Conservation (phyloP, 2,797 vertebrate species). For the Falco novaeseelandiae region DNA sequence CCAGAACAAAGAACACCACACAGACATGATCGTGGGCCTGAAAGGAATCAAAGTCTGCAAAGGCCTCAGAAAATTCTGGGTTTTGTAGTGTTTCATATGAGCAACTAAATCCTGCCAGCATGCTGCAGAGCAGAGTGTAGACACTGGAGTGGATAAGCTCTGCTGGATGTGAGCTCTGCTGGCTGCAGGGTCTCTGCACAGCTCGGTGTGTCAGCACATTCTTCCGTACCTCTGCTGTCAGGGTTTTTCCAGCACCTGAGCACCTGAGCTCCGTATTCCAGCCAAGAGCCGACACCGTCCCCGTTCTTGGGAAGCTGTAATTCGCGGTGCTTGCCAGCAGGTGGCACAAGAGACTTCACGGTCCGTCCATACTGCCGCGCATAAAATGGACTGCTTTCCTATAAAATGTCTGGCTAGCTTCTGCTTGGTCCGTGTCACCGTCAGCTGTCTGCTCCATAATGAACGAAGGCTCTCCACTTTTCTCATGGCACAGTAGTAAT, state of each 20-base stretch:
- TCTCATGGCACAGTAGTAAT: not conserved
- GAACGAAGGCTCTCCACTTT: not conserved
- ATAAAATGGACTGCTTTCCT: not conserved
- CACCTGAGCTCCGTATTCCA: not conserved
- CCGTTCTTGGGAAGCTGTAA: not conserved
- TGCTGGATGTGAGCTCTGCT: not conserved
- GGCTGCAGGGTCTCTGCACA: not conserved
- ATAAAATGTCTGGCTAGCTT: not conserved
- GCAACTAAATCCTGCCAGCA: rapidly evolving
- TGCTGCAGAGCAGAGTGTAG: not conserved
- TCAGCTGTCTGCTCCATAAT: not conserved
- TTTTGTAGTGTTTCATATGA: not conserved
- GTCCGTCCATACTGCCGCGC: not conserved
- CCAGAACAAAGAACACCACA: not conserved
- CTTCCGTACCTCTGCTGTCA: not conserved
- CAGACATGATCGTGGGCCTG: not conserved
- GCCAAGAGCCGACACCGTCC: rapidly evolving
- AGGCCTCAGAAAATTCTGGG: rapidly evolving
- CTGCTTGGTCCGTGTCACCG: rapidly evolving
- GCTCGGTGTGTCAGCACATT: not conserved
- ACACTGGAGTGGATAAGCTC: no score
- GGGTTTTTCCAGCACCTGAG: not conserved
- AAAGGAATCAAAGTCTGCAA: not conserved
- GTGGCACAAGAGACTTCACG: conserved; percentile 4
- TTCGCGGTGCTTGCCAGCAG: conserved; percentile 1